Percentiles rank a stretch among this genome's conserved stretches.
Conservation (phyloP, 2,888 invertebrate species). For the Luffia ferchaultella region DNA sequence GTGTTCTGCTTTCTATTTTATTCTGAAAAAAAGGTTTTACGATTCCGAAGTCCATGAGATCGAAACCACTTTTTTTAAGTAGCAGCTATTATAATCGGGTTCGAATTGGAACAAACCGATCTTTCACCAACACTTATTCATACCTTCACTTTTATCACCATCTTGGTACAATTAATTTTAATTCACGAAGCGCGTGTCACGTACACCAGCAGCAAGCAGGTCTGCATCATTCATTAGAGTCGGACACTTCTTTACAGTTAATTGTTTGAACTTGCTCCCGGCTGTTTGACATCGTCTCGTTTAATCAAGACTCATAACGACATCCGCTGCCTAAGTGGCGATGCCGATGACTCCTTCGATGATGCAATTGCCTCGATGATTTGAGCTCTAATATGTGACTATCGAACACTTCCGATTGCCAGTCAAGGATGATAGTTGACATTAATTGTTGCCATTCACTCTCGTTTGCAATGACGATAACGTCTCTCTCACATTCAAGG, state of each 20-base stretch:
- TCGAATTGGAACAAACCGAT: too few relatives aligned
- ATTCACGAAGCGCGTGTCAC: slow-evolving; percentile 58
- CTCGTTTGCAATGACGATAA: too few relatives aligned
- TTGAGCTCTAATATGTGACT: slow-evolving; percentile 32
- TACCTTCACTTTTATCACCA: slow-evolving; percentile 5
- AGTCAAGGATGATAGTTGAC: slow-evolving; percentile 42
- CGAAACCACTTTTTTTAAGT: too few relatives aligned
- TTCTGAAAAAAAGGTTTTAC: too few relatives aligned
- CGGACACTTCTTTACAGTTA: slow-evolving; percentile 63
- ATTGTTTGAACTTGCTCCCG: slow-evolving; percentile 60
- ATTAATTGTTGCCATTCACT: slow-evolving; percentile 14
- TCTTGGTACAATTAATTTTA: slow-evolving; percentile 52
- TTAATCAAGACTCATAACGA: slow-evolving; percentile 61
- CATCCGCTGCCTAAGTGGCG: slow-evolving; percentile 53
- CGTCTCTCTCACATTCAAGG: too few relatives aligned
- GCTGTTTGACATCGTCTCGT: slow-evolving; percentile 24
- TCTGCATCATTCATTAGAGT: slow-evolving; percentile 61
- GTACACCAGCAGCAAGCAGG: slow-evolving; percentile 34
- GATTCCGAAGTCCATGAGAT: too few relatives aligned
- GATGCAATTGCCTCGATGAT: slow-evolving; percentile 46
- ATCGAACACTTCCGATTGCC: slow-evolving; percentile 53
- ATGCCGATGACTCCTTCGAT: slow-evolving; percentile 57
- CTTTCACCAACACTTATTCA: background rate
- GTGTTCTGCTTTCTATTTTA: too few relatives aligned
- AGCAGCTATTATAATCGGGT: too few relatives aligned